Evolutionary conservation across 2,888 invertebrate genomes (phyloP), one percentile per base, ranked within the genome.

Genomic region (Oscheius myriophilus): DNA sequence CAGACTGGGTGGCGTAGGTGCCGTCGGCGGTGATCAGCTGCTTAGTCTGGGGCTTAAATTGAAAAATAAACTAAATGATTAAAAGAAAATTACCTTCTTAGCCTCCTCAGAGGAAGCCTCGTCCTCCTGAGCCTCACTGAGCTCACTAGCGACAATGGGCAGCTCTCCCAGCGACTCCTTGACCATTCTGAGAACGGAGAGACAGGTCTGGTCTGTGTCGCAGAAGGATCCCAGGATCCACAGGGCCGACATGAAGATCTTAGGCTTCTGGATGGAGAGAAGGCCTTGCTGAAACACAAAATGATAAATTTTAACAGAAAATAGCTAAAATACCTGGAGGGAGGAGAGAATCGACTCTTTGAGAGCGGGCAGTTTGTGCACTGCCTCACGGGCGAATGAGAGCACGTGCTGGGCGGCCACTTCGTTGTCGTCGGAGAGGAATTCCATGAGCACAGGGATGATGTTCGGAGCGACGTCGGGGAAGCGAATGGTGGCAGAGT

Each of bases 211-310:
- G 33, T 91, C 89, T 0, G 91, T 90, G 69, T 92, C 92, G 1
- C 95, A 93, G 88, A 95, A 99, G 88, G 98, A 96, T 6, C 97
- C 97, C 70, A 96, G 90, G 85, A 99, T 93, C 98, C 98, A 99
- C 66, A 98, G 89, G 1, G 96, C 94, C 0, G 95, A 93, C 71
- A 96, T 91, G 82, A 95, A 93, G 39, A 95, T 92, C 89, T 93
- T 93, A 3, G 93, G 92, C n/a, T 93, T 93, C 81, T 93, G 92
- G 81, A 98, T 94, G 71, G 92, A 91, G 0, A 92, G 90, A 85
- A 96, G 93, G 2, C 92, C 91, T 87, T 96, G 93, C 71, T 93
- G 86, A 0, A 93, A 89, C 11, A 21, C 23, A 52, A 12, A 9
- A 9, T 18, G 21, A 2, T 12, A n/a, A n/a, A n/a, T 64, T 26